A percentile compares a stretch with the other conserved stretches of the same genome.
Conservation (phyloP, 2,888 invertebrate genomes). For the Biston betularia region DNA sequence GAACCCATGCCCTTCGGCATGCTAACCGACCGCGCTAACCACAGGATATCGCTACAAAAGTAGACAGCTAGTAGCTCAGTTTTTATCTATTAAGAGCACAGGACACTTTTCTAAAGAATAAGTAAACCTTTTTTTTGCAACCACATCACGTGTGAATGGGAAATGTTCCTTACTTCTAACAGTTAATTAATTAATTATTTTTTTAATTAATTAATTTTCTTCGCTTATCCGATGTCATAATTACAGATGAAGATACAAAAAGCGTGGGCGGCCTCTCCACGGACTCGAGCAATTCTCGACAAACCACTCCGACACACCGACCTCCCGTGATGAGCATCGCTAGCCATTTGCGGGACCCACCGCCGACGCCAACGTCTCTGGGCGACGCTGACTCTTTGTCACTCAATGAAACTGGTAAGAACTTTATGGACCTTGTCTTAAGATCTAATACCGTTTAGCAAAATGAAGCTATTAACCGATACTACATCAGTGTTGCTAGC, state of each 20-base stretch:
- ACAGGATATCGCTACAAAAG: too few species aligned
- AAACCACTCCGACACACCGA: constrained; percentile 89
- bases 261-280: constrained; percentile 71
- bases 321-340: constrained; percentile 92
- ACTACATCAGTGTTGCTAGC: constrained; percentile 90
- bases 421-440: neutral
- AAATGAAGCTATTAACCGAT: constrained; percentile 64
- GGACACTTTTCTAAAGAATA: too few species aligned
- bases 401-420: constrained; percentile 71
- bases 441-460: neutral
- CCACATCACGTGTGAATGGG: too few species aligned
- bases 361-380: constrained; percentile 78
- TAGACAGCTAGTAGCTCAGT: too few species aligned
- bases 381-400: constrained; percentile 77
- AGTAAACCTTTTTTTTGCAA: too few species aligned
- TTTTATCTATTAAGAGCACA: too few species aligned
- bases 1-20: too few species aligned
- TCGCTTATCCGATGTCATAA: constrained; percentile 7
- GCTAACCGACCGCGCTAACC: too few species aligned
- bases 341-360: constrained; percentile 74
- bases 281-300: constrained; percentile 82
- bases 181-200: neutral
- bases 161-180: neutral
- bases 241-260: constrained; percentile 70
- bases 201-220: too few species aligned